phyloP scores from a whole-genome alignment of 2,888 invertebrate genomes.

The Selenia dentaria region DNA sequence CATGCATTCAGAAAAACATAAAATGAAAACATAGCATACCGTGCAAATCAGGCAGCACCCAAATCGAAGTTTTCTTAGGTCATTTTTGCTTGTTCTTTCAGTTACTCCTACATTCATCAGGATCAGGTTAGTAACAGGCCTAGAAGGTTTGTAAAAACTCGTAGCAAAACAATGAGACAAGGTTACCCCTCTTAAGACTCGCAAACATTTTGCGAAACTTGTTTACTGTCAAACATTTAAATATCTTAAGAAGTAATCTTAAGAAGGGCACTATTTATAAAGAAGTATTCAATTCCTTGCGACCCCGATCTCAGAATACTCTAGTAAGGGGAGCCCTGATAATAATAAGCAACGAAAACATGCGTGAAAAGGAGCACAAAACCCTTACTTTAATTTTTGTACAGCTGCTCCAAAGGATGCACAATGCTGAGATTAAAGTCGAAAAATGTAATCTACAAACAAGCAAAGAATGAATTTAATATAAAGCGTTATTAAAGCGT shows the following conservation, averaged over 20 bases:
- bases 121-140: slow-evolving; percentile 45
- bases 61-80: no score
- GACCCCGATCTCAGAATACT: slow-evolving; percentile 62
- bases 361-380: slow-evolving; percentile 70
- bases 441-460: slow-evolving; percentile 62
- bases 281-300: slow-evolving; percentile 68
- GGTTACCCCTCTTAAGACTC: slow-evolving; percentile 49
- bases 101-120: slow-evolving; percentile 18
- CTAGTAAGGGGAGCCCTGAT: slow-evolving; percentile 70
- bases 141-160: slow-evolving; percentile 40
- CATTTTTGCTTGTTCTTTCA: no score
- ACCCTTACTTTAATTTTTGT: slow-evolving; percentile 69
- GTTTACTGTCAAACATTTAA: slow-evolving; percentile 71
- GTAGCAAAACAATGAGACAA: slow-evolving; percentile 48
- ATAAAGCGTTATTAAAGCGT: slow-evolving; percentile 53
- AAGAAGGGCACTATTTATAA: slow-evolving; percentile 67
- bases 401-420: slow-evolving; percentile 68
- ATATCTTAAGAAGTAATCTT: no score
- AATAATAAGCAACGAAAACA: slow-evolving; percentile 74
- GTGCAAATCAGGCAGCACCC: neutral
- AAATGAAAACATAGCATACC: neutral
- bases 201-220: slow-evolving; percentile 60
- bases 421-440: slow-evolving; percentile 77
- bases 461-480: slow-evolving; percentile 54
- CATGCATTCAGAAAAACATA: neutral